These are phyloP conservation scores for Mesochorus sp. DNA, from an alignment of 2,888 invertebrate genomes.

Conservation along the genomic window DNA sequence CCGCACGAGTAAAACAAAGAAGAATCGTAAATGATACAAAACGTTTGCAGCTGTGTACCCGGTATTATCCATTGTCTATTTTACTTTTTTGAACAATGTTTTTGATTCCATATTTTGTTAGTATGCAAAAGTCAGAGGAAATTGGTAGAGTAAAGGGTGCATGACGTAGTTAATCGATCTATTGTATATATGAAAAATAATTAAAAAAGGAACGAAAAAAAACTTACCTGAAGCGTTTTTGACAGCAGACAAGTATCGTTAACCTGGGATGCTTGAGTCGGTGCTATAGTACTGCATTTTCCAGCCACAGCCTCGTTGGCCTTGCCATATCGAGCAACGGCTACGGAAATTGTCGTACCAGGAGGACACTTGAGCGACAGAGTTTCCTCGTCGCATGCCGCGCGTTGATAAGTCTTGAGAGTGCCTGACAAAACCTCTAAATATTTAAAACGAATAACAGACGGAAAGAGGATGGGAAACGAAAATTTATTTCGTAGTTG, in stretches of 20 bases:
- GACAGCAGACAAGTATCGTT: conserved; percentile 90
- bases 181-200: no score
- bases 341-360: conserved; percentile 95
- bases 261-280: conserved; percentile 69
- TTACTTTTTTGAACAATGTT: no score
- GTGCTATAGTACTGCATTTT: conserved; percentile 82
- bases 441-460: conserved; percentile 70
- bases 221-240: conserved; percentile 89
- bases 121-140: no score
- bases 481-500: no score
- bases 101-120: no score
- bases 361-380: conserved; percentile 94
- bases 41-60: no score
- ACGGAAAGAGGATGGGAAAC: background rate
- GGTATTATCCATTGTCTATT: no score
- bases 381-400: conserved; percentile 95
- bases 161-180: no score
- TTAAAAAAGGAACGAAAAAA: conserved; percentile 44
- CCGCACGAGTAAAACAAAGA: no score
- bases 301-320: conserved; percentile 83
- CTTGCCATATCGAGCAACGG: conserved; percentile 94
- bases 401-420: conserved; percentile 94
- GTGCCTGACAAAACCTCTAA: conserved; percentile 95
- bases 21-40: no score
- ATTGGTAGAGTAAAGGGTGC: no score